Evolutionary conservation across 2,888 invertebrate genomes (phyloP), one percentile per base, ranked within the genome.

Genomic region (Girardia tigrina): DNA sequence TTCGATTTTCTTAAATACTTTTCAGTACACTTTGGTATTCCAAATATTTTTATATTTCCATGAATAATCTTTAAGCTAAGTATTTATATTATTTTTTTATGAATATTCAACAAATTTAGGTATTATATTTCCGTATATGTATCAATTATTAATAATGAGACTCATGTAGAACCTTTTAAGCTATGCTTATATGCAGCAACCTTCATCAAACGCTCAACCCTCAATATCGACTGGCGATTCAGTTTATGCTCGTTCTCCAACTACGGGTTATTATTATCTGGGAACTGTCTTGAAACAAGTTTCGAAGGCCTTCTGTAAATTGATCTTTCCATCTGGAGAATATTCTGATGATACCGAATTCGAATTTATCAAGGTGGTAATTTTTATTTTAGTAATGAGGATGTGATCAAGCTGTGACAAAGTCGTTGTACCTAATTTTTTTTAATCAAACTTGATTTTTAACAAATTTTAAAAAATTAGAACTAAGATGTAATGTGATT

Each of bases 241-340:
- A 26, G 74, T 74, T 6, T 74, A 74, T 23, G 74, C 74, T 14
- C 42, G 56, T 56, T 69, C 42, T 28, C 74, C 74, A n/a, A 56
- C 56, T 2, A 56, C 56, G 4, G 56, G 56, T n/a, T 56, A 56
- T 16, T 56, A 12, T n/a, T 56, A 56, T 56, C 56, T 20, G 6
- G 56, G 56, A 56, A 56, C 56, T 56, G 56, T 56, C 6, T n/a
- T 20, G 23, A 56, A 56, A n/a, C 56, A 56, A 56, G n/a, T 56
- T 56, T 56, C 56, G 4, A 56, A 56, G n/a, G 56, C 56, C n/a
- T 56, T 56, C 23, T 56, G 56, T 56, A 56, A 56, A 56, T 56
- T 56, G n/a, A 56, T 56, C 4, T 56, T 56, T 56, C 56, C 56
- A 56, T 56, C 56, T 56, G 56, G 56, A n/a, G 56, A 56, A 56